Percentiles rank a stretch among this genome's conserved stretches.
These are phyloP conservation scores for Syngnathus rostellatus DNA, from an alignment of 2,797 vertebrate genomes.

Conservation along the genomic window DNA sequence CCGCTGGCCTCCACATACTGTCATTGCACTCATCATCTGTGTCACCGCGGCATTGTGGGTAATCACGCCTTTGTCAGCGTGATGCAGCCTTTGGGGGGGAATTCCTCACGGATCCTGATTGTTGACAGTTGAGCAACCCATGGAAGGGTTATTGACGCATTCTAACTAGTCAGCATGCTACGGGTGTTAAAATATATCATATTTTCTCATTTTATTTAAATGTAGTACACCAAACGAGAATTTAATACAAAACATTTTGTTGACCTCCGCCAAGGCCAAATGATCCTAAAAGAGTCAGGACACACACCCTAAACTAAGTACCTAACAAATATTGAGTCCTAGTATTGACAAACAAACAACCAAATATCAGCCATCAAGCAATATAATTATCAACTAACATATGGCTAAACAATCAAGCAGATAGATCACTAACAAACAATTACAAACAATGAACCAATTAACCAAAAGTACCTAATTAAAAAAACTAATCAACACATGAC, in stretches of 20 bases:
- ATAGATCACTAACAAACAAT: not conserved
- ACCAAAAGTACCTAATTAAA: not conserved
- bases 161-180: not conserved
- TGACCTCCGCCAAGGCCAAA: not conserved
- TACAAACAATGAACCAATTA: not conserved
- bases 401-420: not conserved
- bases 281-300: not conserved
- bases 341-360: not conserved
- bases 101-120: not conserved
- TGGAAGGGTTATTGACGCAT: not conserved
- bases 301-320: not conserved
- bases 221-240: not conserved
- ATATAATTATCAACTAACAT: not conserved
- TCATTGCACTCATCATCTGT: not conserved
- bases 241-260: not conserved
- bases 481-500: not conserved
- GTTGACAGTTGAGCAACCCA: not conserved
- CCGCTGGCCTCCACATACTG: not conserved
- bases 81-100: conserved; percentile 59
- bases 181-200: not conserved
- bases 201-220: too few species aligned
- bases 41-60: conserved; percentile 35
- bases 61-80: conserved; percentile 67
- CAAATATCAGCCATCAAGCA: not conserved
- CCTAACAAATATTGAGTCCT: too few species aligned